Percentiles rank a stretch among this genome's conserved stretches.
These are phyloP conservation scores for Neomorphus geoffroyi DNA, from an alignment of 2,797 vertebrate species.

Conservation along the genomic window DNA sequence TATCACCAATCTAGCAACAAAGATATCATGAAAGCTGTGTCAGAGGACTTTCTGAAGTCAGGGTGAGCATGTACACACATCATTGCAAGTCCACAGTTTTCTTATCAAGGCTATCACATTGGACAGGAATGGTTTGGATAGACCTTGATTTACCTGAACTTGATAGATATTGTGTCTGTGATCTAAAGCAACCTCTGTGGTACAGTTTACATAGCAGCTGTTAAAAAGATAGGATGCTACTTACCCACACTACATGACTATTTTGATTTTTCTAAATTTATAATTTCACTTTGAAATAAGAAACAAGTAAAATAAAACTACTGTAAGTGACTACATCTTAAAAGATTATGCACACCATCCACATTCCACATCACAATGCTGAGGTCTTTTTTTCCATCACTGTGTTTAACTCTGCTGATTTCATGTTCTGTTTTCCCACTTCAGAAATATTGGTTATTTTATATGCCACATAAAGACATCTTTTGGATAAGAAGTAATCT, in stretches of 20 bases:
- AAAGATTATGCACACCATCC: not conserved
- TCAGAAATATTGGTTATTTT: not conserved
- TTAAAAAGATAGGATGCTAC: not conserved
- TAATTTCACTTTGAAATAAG: not conserved
- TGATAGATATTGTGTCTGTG: not conserved
- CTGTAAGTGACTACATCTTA: not conserved
- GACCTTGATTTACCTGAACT: not conserved
- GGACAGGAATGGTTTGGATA: not conserved
- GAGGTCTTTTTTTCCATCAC: not conserved
- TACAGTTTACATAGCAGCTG: not conserved
- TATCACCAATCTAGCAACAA: not conserved
- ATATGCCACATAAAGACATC: not conserved
- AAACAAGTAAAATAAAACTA: not conserved
- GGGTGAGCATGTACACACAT: not conserved
- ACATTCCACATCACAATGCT: not conserved
- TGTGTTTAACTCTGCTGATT: not conserved
- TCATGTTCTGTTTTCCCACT: not conserved
- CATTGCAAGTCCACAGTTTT: not conserved
- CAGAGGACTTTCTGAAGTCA: not conserved
- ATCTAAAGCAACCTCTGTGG: not conserved
- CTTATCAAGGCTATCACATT: not conserved
- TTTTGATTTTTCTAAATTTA: not conserved
- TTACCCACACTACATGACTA: not conserved
- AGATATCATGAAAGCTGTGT: not conserved
- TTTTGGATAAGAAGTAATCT: not conserved